Evolutionary conservation across 2,888 invertebrate species (phyloP).

Genomic region (Homarus gammarus): DNA sequence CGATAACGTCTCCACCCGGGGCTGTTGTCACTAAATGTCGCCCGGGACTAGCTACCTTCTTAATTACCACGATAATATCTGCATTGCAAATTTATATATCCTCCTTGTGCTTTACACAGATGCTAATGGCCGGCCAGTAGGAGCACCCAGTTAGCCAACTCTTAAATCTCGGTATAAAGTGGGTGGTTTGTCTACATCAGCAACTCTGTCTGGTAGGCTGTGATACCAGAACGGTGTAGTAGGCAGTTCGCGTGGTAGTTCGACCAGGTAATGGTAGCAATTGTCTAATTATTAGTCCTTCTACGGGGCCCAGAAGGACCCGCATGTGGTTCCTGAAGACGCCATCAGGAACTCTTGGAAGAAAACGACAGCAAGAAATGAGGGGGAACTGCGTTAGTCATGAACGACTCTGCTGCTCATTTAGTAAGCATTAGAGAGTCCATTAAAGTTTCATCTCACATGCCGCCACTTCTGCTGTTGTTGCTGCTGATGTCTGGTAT

Average conservation of each 20-base stretch:
- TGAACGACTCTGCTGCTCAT: conserved; percentile 37
- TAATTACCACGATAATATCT: conserved; percentile 67
- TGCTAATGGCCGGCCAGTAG: conserved; percentile 59
- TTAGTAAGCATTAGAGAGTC: conserved; percentile 42
- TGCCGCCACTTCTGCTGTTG: conserved; percentile 30
- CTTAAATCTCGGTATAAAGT: conserved; percentile 65
- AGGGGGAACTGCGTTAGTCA: conserved; percentile 36
- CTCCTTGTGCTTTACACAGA: conserved; percentile 66
- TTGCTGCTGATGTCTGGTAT: not conserved
- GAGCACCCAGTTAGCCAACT: conserved; percentile 50
- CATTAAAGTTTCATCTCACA: conserved; percentile 51
- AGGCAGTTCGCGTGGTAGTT: conserved; percentile 15
- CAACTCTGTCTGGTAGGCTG: conserved; percentile 36
- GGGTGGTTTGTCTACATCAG: conserved; percentile 57
- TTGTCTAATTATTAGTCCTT: not conserved
- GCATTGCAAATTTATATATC: conserved; percentile 70
- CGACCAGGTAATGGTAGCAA: conserved; percentile 4
- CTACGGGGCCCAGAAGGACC: not conserved
- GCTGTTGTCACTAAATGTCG: conserved; percentile 69
- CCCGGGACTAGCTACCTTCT: conserved; percentile 67
- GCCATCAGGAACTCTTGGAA: not conserved
- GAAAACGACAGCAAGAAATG: conserved; percentile 13
- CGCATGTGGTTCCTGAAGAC: not conserved
- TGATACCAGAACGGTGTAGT: conserved; percentile 9
- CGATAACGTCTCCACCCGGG: conserved; percentile 64